These are phyloP conservation scores for Phrynocephalus vlangalii DNA, from an alignment of 2,797 vertebrate genomes.

Conservation along the genomic window DNA sequence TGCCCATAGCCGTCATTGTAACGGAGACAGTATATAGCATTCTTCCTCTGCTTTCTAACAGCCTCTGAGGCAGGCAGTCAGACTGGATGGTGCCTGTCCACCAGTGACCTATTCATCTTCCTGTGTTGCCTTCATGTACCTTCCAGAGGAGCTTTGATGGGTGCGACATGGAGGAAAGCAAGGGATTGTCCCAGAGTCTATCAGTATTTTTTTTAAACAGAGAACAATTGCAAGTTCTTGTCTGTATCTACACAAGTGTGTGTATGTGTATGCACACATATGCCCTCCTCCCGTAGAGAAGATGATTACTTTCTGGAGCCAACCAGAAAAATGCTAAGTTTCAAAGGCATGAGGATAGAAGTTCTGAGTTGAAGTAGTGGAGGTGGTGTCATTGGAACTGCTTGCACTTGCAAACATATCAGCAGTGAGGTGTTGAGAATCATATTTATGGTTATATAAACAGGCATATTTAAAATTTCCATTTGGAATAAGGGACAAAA, in stretches of 20 bases:
- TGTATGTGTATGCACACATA: background rate
- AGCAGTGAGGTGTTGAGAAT: background rate
- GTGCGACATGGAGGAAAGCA: background rate
- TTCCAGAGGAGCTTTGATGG: background rate
- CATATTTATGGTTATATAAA: background rate
- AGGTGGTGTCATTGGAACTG: background rate
- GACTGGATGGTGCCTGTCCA: background rate
- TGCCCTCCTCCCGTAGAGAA: background rate
- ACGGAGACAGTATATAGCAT: background rate
- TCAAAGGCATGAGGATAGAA: background rate
- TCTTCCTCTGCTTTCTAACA: background rate
- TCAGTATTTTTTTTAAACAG: background rate
- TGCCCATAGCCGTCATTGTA: no score
- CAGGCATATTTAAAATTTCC: background rate
- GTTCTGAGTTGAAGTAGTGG: background rate
- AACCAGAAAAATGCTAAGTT: background rate
- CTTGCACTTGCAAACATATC: background rate
- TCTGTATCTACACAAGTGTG: background rate
- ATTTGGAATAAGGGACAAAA: background rate
- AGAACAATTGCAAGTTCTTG: background rate
- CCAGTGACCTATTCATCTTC: background rate
- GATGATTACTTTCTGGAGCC: background rate
- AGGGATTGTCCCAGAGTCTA: background rate
- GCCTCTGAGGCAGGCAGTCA: background rate
- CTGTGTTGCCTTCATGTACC: background rate